These are phyloP conservation scores for Frankliniella intonsa DNA, from an alignment of 2,888 invertebrate genomes.

Conservation along the genomic window DNA sequence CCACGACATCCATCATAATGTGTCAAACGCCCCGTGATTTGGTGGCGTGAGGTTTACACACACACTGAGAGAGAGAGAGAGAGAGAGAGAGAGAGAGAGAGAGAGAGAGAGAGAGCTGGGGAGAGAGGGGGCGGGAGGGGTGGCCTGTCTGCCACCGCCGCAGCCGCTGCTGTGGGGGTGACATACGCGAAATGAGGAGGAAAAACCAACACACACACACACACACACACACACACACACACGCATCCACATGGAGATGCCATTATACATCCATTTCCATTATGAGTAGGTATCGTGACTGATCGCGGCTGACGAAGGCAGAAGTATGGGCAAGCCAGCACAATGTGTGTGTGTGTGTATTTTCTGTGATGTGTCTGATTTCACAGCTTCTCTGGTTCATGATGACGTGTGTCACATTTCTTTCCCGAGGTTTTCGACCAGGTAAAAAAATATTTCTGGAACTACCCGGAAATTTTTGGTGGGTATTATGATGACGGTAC, in stretches of 20 bases:
- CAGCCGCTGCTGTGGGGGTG: not conserved
- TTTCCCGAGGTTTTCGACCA: no score
- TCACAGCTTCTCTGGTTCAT: no score
- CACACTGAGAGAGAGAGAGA: not conserved
- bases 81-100: not conserved
- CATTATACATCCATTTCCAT: slow-evolving; percentile 25
- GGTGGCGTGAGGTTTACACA: not conserved
- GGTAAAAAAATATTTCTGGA: no score
- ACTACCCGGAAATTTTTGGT: no score
- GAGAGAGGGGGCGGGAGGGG: not conserved
- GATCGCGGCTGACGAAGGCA: not conserved
- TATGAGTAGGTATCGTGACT: not conserved
- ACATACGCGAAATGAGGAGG: not conserved
- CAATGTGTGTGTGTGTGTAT: no score
- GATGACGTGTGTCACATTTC: no score
- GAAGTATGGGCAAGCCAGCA: not conserved
- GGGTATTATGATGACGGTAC: no score
- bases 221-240: not conserved
- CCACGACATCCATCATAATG: slow-evolving; percentile 3
- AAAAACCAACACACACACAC: not conserved
- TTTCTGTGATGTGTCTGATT: no score
- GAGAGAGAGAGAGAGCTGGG: not conserved
- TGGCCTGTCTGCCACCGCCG: not conserved
- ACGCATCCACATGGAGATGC: not conserved
- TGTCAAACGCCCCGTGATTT: slow-evolving; percentile 10